These are phyloP conservation scores for Trachelus iudaicus DNA, from an alignment of 2,888 invertebrate genomes.

Conservation along the genomic window DNA sequence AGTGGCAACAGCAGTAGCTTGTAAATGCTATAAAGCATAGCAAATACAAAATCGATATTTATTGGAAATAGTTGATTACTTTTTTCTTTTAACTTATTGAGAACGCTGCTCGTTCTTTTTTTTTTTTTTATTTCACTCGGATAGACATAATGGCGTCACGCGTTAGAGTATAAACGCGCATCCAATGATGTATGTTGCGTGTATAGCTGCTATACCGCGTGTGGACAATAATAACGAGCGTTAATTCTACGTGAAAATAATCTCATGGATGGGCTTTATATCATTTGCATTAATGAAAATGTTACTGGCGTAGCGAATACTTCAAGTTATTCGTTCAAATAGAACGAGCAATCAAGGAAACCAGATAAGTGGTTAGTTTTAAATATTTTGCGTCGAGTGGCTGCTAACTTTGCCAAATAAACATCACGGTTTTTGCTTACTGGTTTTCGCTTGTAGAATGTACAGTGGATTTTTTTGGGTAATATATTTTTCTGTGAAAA, in stretches of 20 bases:
- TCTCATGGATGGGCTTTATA: background rate
- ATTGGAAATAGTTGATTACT: background rate
- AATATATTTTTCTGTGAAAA: background rate
- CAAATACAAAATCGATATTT: slow-evolving; percentile 1
- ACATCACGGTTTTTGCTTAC: background rate
- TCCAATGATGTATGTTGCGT: background rate
- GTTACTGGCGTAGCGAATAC: background rate
- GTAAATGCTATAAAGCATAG: background rate
- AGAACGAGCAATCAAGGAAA: background rate
- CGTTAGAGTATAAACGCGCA: background rate
- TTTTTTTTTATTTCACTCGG: background rate
- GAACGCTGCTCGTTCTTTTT: background rate
- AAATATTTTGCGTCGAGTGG: background rate
- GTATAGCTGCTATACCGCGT: background rate
- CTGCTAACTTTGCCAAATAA: background rate
- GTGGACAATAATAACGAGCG: background rate
- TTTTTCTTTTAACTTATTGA: background rate
- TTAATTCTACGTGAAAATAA: background rate
- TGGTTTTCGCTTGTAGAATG: background rate
- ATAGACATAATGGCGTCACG: background rate
- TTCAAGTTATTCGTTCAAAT: background rate
- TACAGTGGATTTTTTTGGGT: background rate
- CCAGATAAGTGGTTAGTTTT: background rate
- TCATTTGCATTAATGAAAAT: background rate
- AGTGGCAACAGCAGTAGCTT: background rate